Evolutionary conservation across 2,113 vertebrate species (phyloP).

Genomic region (Cottus gobio): DNA sequence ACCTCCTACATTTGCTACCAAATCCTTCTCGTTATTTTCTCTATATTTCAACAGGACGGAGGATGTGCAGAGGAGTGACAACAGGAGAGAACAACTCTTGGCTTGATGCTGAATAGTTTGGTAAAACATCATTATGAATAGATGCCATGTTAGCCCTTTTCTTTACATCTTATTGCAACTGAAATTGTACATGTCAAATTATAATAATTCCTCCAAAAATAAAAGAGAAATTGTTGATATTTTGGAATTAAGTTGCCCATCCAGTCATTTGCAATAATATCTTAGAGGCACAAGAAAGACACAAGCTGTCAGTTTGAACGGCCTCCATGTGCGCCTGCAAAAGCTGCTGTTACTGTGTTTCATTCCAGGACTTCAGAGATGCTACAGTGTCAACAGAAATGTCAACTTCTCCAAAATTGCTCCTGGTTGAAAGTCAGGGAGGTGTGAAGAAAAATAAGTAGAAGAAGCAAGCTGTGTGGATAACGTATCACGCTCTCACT

Average conservation of each 20-base stretch:
- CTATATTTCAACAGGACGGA: background rate
- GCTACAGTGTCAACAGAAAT: slow-evolving; percentile 50
- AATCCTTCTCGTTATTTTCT: slow-evolving; percentile 20
- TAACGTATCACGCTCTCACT: background rate
- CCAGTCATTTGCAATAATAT: background rate
- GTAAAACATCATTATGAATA: background rate
- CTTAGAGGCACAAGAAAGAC: background rate
- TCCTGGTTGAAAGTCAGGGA: background rate
- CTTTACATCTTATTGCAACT: background rate
- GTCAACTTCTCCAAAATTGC: slow-evolving; percentile 8
- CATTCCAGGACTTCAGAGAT: background rate
- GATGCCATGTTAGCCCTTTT: background rate
- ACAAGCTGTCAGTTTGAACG: background rate
- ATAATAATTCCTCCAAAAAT: background rate
- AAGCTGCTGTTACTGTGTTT: background rate
- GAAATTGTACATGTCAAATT: background rate
- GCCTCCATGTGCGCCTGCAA: background rate
- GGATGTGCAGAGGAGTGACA: background rate
- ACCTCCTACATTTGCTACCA: slow-evolving; percentile 59
- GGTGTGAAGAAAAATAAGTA: slow-evolving; percentile 3
- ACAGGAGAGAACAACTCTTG: background rate
- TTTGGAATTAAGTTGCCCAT: background rate
- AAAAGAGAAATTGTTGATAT: background rate
- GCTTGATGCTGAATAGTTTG: background rate
- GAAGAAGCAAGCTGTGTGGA: background rate